These are phyloP conservation scores for Ptilodon capucinus DNA, from an alignment of 2,888 invertebrate genomes.

Conservation along the genomic window DNA sequence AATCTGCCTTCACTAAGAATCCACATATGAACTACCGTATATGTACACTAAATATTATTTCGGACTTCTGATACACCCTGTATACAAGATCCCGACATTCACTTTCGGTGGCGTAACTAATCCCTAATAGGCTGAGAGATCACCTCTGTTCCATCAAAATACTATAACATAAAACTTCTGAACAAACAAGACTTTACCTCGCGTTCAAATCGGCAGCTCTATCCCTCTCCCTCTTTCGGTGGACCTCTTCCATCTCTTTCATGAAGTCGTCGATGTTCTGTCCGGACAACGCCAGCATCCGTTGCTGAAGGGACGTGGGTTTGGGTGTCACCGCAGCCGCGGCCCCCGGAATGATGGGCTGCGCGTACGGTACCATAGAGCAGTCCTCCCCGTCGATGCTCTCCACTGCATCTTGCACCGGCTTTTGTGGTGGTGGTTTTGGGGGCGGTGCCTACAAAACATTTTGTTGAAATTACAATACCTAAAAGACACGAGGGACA, in stretches of 20 bases:
- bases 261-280: constrained; percentile 96
- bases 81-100: too few relatives aligned
- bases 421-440: constrained; percentile 9
- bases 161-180: too few relatives aligned
- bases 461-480: background rate
- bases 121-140: too few relatives aligned
- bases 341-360: constrained; percentile 56
- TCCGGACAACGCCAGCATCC: constrained; percentile 94
- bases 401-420: constrained; percentile 45
- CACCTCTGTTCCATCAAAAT: too few relatives aligned
- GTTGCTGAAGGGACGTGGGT: constrained; percentile 91
- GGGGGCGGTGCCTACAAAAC: constrained; percentile 10
- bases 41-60: too few relatives aligned
- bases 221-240: constrained; percentile 88
- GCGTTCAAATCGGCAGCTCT: constrained; percentile 84
- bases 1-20: too few relatives aligned
- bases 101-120: too few relatives aligned
- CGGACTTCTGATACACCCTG: too few relatives aligned
- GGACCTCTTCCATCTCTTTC: constrained; percentile 95
- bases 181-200: constrained; percentile 51
- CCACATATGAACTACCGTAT: too few relatives aligned
- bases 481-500: too few relatives aligned
- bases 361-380: constrained; percentile 36
- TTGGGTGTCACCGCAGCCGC: constrained; percentile 87
- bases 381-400: constrained; percentile 55